Conservation (phyloP, 2,797 vertebrate species). For the Rhynchonycteris naso region DNA sequence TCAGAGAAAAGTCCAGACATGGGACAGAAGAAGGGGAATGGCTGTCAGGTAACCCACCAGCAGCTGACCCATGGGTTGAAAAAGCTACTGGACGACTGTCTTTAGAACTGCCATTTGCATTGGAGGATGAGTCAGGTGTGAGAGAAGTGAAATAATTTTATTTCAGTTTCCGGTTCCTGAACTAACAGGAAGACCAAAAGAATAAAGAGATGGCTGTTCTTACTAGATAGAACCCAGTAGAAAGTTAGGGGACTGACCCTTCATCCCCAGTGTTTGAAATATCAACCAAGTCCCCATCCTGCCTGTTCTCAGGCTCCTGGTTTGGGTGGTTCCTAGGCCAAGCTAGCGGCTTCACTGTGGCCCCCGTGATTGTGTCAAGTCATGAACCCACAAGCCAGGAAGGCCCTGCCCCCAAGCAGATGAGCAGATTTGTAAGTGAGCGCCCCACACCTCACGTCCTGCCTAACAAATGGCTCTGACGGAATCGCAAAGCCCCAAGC, state of each 20-base stretch:
- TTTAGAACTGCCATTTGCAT: background rate
- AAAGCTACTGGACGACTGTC: background rate
- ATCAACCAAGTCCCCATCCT: background rate
- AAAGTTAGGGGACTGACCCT: background rate
- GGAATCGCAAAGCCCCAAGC: conserved; percentile 44
- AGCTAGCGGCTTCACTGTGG: conserved; percentile 51
- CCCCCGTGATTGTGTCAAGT: conserved; percentile 22
- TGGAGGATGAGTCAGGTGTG: background rate
- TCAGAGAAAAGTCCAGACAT: background rate
- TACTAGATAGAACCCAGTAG: background rate
- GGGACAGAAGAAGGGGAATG: background rate
- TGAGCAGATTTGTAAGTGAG: conserved; percentile 1
- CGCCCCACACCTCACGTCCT: background rate
- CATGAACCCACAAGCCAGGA: conserved; percentile 57
- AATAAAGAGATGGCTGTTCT: background rate
- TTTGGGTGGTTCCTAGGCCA: background rate
- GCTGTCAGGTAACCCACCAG: background rate
- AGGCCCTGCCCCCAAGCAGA: conserved; percentile 59
- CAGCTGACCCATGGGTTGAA: background rate
- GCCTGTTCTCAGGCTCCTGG: conserved; percentile 21
- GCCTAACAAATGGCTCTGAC: conserved; percentile 14
- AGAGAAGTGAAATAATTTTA: background rate
- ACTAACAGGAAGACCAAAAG: background rate
- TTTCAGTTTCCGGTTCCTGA: conserved; percentile 6
- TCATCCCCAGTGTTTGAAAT: background rate